Conservation (phyloP, 2,113 vertebrate species). For the Oreochromis niloticus region DNA sequence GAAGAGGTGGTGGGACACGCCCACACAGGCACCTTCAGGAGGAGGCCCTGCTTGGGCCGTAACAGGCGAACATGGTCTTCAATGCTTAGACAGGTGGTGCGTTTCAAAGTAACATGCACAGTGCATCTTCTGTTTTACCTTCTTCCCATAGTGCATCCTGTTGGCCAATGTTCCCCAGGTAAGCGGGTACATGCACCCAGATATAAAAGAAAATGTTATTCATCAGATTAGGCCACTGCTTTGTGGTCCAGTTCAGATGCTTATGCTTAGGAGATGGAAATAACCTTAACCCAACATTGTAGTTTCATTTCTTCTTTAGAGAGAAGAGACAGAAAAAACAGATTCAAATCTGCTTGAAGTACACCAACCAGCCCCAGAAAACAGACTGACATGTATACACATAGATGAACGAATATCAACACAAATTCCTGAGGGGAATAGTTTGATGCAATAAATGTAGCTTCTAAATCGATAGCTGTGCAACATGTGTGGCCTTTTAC, state of each 20-base stretch:
- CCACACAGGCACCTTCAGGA: no score
- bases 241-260: not conserved
- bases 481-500: conserved; percentile 31
- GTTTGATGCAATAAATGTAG: not conserved
- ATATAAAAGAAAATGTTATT: not conserved
- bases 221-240: not conserved
- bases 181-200: not conserved
- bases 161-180: not conserved
- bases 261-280: accelerated
- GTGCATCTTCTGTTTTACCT: not conserved
- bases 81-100: not conserved
- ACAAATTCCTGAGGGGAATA: not conserved
- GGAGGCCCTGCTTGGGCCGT: no score
- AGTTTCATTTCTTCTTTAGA: not conserved
- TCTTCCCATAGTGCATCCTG: not conserved
- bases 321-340: not conserved
- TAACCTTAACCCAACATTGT: not conserved
- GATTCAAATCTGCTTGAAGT: not conserved
- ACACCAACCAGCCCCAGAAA: not conserved
- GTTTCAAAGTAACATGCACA: not conserved
- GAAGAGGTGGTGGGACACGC: no score
- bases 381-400: not conserved
- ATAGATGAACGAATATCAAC: not conserved
- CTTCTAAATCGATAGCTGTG: not conserved
- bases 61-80: not conserved